A percentile compares a stretch with the other conserved stretches of the same genome.
Evolutionary conservation across 2,888 invertebrate species (phyloP).

Genomic region (Herminia tarsipennalis): DNA sequence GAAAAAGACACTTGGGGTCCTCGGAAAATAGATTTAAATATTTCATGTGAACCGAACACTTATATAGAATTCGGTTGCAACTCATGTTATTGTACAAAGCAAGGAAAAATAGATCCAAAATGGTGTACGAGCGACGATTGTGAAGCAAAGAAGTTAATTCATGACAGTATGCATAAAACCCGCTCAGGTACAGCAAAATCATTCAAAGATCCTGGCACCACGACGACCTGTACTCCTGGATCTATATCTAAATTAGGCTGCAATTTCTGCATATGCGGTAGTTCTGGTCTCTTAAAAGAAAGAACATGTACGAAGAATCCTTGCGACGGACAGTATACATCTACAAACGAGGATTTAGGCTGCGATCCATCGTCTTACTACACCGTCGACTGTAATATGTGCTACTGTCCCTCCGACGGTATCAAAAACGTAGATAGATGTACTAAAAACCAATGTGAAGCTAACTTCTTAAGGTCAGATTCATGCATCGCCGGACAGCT

Average conservation of each 20-base stretch:
- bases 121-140: slow-evolving; percentile 80
- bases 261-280: slow-evolving; percentile 77
- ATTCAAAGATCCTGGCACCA: slow-evolving; percentile 19
- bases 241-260: slow-evolving; percentile 66
- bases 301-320: slow-evolving; percentile 67
- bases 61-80: slow-evolving; percentile 76
- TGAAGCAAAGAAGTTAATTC: slow-evolving; percentile 56
- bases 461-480: slow-evolving; percentile 61
- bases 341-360: slow-evolving; percentile 44
- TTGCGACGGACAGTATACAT: slow-evolving; percentile 43
- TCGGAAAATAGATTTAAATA: slow-evolving; percentile 48
- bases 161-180: slow-evolving; percentile 25
- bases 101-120: slow-evolving; percentile 70
- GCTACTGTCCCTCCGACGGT: slow-evolving; percentile 70
- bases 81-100: slow-evolving; percentile 71
- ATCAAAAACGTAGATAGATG: slow-evolving; percentile 75
- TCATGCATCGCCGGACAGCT: slow-evolving; percentile 65
- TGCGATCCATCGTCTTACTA: slow-evolving; percentile 74
- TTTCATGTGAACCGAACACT: slow-evolving; percentile 67
- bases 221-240: slow-evolving; percentile 62
- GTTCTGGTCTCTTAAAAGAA: slow-evolving; percentile 57
- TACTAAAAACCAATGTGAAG: slow-evolving; percentile 73
- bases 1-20: slow-evolving; percentile 18
- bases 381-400: slow-evolving; percentile 75
- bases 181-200: neutral